These are phyloP conservation scores for Rhinatrema bivittatum DNA, from an alignment of 2,797 vertebrate genomes.

Conservation along the genomic window DNA sequence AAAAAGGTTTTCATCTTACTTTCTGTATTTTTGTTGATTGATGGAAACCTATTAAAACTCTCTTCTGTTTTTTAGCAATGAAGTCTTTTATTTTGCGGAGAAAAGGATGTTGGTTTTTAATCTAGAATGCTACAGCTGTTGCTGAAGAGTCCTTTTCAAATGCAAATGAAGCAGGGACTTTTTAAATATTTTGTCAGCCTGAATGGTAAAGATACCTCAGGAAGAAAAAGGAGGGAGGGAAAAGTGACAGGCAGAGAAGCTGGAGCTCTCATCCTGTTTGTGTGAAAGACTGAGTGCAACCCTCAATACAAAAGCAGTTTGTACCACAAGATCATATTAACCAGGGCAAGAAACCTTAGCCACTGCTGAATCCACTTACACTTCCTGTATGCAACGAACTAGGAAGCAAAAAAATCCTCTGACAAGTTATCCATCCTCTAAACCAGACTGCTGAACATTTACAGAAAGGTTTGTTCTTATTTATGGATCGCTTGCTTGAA, in stretches of 20 bases:
- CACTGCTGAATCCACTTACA: too few relatives aligned
- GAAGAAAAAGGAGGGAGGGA: slow-evolving; percentile 13
- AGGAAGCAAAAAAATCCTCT: too few relatives aligned
- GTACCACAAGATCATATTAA: too few relatives aligned
- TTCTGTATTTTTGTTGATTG: slow-evolving; percentile 45
- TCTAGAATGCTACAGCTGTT: slow-evolving; percentile 21
- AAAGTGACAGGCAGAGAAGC: too few relatives aligned
- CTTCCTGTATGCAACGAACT: too few relatives aligned
- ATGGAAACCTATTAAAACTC: slow-evolving; percentile 55
- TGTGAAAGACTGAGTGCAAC: too few relatives aligned
- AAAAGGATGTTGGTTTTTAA: slow-evolving; percentile 15
- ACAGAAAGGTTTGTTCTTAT: too few relatives aligned
- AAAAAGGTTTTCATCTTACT: slow-evolving; percentile 45
- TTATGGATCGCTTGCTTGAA: too few relatives aligned
- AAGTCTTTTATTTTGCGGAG: slow-evolving; percentile 21
- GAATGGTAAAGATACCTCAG: slow-evolving; percentile 18
- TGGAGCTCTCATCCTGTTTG: slow-evolving; percentile 11
- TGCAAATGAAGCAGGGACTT: slow-evolving; percentile 35
- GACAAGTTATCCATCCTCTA: too few relatives aligned
- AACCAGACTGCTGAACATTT: too few relatives aligned
- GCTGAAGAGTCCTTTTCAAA: slow-evolving; percentile 33
- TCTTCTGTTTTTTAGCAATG: slow-evolving; percentile 54
- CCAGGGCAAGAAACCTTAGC: too few relatives aligned
- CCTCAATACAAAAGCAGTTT: too few relatives aligned
- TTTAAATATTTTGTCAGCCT: slow-evolving; percentile 22